A percentile compares a stretch with the other conserved stretches of the same genome.
These are phyloP conservation scores for Rhagonycha lutea DNA, from an alignment of 2,888 invertebrate genomes.

Conservation along the genomic window DNA sequence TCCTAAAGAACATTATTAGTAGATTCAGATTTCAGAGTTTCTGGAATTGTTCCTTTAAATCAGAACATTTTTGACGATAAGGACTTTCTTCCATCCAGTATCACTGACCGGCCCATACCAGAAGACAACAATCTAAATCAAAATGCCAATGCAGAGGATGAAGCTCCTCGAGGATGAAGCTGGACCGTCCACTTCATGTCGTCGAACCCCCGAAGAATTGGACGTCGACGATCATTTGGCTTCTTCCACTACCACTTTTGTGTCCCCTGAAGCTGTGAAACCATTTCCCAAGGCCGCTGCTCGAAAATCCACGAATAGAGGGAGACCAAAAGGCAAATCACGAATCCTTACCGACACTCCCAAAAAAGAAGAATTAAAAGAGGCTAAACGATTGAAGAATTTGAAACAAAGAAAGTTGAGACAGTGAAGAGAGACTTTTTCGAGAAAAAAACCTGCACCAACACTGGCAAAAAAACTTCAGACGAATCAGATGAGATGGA, in stretches of 20 bases:
- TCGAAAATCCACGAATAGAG: conserved; percentile 14
- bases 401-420: too few species aligned
- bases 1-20: conserved; percentile 35
- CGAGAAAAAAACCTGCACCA: too few species aligned
- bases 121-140: background rate
- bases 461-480: too few species aligned
- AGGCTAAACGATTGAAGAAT: too few species aligned
- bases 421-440: too few species aligned
- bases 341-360: conserved; percentile 30
- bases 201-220: too few species aligned
- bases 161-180: too few species aligned
- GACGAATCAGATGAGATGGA: too few species aligned
- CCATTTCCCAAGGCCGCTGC: conserved; percentile 7
- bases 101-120: conserved; percentile 11
- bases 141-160: too few species aligned
- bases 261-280: background rate
- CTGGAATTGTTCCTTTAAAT: conserved; percentile 33
- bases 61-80: conserved; percentile 10
- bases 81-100: conserved; percentile 19
- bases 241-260: too few species aligned
- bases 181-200: too few species aligned
- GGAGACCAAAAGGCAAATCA: conserved; percentile 21
- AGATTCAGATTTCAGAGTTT: conserved; percentile 37
- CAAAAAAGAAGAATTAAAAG: background rate
- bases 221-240: too few species aligned